Conservation (phyloP, 2,888 invertebrate species). For the Neelides folsomi region DNA sequence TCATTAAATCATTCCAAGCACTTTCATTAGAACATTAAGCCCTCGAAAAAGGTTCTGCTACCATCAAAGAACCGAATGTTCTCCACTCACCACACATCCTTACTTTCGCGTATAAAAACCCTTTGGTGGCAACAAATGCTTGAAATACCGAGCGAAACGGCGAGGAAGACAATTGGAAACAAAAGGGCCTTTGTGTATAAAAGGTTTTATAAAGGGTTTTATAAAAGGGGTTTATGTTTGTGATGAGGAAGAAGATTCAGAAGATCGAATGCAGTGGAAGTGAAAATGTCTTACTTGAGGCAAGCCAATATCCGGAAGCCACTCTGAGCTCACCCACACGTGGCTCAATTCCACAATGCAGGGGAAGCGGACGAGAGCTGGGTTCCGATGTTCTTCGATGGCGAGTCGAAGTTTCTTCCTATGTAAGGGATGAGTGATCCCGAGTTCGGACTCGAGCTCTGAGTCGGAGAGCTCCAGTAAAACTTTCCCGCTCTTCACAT, state of each 20-base stretch:
- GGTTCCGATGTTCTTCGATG: conserved; percentile 81
- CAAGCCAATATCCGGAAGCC: conserved; percentile 81
- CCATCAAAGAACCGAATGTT: not conserved
- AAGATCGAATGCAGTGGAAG: not conserved
- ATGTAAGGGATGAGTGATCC: conserved; percentile 85
- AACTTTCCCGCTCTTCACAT: conserved; percentile 91
- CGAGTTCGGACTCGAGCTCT: conserved; percentile 78
- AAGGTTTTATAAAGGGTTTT: too few species aligned
- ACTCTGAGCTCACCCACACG: conserved; percentile 86
- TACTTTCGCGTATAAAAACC: too few species aligned
- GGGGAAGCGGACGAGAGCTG: conserved; percentile 72
- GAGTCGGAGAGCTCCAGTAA: conserved; percentile 79
- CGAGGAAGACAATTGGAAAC: not conserved
- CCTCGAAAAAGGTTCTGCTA: conserved; percentile 2
- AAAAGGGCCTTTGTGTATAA: not conserved
- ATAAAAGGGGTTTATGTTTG: conserved; percentile 1
- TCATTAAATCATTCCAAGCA: too few species aligned
- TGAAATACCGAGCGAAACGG: not conserved
- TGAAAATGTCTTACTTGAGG: conserved; percentile 47
- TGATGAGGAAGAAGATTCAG: conserved; percentile 5
- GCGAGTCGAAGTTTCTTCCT: conserved; percentile 82
- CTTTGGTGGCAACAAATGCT: too few species aligned
- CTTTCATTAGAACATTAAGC: too few species aligned
- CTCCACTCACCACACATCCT: not conserved
- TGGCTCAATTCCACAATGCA: conserved; percentile 75